Evolutionary conservation across 2,113 vertebrate genomes (phyloP).

Genomic region (Nothocercus nigrocapillus): DNA sequence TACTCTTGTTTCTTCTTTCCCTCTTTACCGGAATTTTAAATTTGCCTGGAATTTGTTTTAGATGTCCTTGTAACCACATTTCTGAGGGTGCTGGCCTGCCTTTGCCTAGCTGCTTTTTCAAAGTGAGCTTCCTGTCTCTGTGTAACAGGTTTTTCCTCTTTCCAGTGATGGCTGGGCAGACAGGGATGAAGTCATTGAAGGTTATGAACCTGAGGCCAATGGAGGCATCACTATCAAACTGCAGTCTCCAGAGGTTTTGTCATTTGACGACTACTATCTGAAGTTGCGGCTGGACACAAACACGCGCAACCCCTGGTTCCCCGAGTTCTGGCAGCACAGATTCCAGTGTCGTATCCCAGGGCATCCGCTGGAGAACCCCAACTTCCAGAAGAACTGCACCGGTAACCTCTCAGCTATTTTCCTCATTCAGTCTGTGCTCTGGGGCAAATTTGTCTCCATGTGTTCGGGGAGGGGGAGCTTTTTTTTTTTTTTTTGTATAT

Average conservation of each 20-base stretch:
- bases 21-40: background rate
- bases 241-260: conserved; percentile 90
- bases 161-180: conserved; percentile 97
- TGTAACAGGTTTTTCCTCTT: conserved; percentile 24
- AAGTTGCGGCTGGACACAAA: conserved; percentile 92
- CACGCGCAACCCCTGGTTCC: conserved; percentile 95
- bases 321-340: conserved; percentile 98
- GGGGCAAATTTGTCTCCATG: background rate
- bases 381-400: conserved; percentile 93
- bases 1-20: background rate
- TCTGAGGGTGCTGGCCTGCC: background rate
- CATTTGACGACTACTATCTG: conserved; percentile 96
- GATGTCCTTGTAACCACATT: background rate
- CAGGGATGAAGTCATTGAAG: conserved; percentile 97
- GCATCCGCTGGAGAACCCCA: conserved; percentile 90
- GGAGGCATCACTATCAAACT: conserved; percentile 98
- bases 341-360: conserved; percentile 95
- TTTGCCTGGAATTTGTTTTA: background rate
- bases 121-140: background rate
- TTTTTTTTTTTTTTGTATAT: background rate
- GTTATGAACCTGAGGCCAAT: conserved; percentile 94
- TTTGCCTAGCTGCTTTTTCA: background rate
- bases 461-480: no score
- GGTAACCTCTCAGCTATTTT: conserved; percentile 77
- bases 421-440: background rate